phyloP scores from a whole-genome alignment of 2,797 vertebrate genomes.

The Discoglossus pictus region DNA sequence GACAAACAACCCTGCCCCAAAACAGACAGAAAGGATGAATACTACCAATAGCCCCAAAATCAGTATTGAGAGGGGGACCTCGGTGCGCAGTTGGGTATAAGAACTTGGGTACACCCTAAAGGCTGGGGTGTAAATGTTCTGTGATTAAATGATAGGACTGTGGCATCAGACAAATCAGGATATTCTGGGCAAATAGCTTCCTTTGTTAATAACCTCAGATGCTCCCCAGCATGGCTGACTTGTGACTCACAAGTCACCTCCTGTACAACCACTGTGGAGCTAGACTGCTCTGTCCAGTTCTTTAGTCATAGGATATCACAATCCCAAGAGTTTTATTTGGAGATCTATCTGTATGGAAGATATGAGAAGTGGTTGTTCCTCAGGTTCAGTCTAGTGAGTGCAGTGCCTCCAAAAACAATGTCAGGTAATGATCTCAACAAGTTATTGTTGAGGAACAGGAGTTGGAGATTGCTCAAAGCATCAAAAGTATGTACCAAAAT shows the following conservation, averaged over 20 bases:
- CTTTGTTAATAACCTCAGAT: slow-evolving; percentile 88
- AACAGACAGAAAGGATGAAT: slow-evolving; percentile 95
- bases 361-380: slow-evolving; percentile 96
- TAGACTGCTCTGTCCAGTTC: slow-evolving; percentile 94
- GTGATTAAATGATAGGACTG: slow-evolving; percentile 74
- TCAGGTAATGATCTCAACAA: slow-evolving; percentile 87
- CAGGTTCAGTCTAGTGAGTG: slow-evolving; percentile 92
- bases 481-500: slow-evolving; percentile 90
- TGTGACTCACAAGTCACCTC: slow-evolving; percentile 96
- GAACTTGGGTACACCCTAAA: slow-evolving; percentile 74
- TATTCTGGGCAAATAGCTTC: slow-evolving; percentile 92
- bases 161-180: slow-evolving; percentile 76
- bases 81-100: slow-evolving; percentile 82
- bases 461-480: slow-evolving; percentile 87
- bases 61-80: slow-evolving; percentile 93
- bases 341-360: slow-evolving; percentile 97
- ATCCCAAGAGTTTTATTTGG: slow-evolving; percentile 98
- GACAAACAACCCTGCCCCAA: slow-evolving; percentile 94
- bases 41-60: slow-evolving; percentile 95
- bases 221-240: slow-evolving; percentile 85
- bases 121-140: slow-evolving; percentile 72
- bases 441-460: slow-evolving; percentile 97
- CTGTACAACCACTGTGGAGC: slow-evolving; percentile 88
- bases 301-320: slow-evolving; percentile 93
- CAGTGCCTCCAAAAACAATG: slow-evolving; percentile 88